Evolutionary conservation across 2,113 vertebrate genomes (phyloP).

Genomic region (Microcebus griseorufus): DNA sequence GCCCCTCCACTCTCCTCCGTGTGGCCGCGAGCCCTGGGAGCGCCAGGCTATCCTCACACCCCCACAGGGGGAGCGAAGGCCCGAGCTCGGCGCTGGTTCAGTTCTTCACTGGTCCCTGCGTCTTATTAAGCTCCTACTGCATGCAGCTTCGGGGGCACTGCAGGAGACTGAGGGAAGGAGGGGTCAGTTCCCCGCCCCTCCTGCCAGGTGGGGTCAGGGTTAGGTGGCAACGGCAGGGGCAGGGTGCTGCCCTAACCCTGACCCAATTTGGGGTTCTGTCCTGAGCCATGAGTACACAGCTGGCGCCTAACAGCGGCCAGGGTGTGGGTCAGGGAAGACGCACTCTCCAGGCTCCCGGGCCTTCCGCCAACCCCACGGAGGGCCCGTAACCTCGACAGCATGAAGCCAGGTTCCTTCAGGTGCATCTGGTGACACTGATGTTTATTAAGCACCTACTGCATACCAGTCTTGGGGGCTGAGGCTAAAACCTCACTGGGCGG

Average conservation of each 20-base stretch:
- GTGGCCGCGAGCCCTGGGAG: background rate
- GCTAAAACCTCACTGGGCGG: too few species aligned
- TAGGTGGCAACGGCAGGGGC: background rate
- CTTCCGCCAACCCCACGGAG: background rate
- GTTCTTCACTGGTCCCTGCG: too few species aligned
- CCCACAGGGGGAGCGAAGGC: rapidly evolving
- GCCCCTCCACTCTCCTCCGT: too few species aligned
- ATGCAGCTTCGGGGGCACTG: background rate
- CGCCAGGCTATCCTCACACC: rapidly evolving
- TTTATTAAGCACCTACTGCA: background rate
- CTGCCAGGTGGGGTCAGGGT: background rate
- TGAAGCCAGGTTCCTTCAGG: background rate
- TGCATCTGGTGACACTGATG: background rate
- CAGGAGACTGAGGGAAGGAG: too few species aligned
- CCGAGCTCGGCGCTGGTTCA: rapidly evolving
- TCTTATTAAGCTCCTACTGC: background rate
- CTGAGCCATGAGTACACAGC: too few species aligned
- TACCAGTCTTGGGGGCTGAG: background rate
- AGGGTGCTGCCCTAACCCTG: background rate
- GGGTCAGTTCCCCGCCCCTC: too few species aligned
- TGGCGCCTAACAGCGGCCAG: too few species aligned
- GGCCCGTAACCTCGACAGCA: background rate
- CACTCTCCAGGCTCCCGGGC: background rate
- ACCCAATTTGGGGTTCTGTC: background rate
- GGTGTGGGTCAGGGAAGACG: background rate